Evolutionary conservation across 1,140 invertebrate species (phyloP).

Genomic region (Polypedilum vanderplanki): DNA sequence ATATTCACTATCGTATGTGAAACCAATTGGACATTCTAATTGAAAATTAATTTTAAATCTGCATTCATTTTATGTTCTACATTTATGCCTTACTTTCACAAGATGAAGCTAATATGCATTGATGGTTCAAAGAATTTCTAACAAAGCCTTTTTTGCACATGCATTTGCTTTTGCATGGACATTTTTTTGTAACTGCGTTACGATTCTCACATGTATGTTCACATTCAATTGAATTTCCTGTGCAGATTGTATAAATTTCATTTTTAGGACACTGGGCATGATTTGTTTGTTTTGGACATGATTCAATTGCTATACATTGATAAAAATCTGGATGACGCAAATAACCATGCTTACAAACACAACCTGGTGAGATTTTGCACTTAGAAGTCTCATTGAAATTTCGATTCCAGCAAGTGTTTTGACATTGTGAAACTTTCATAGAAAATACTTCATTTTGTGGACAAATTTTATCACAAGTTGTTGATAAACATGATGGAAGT

Average conservation of each 20-base stretch:
- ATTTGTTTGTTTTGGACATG: neutral
- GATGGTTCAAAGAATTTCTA: neutral
- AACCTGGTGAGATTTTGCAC: neutral
- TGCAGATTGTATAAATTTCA: neutral
- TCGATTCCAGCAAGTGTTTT: neutral
- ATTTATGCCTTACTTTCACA: neutral
- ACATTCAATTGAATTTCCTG: neutral
- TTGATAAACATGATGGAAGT: neutral
- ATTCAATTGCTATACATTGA: neutral
- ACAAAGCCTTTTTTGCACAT: constrained; percentile 1
- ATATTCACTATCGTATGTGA: neutral
- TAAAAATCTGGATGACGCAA: neutral
- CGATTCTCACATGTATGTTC: neutral
- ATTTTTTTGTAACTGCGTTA: neutral
- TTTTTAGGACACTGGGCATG: neutral
- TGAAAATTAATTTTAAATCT: neutral
- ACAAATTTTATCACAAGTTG: neutral
- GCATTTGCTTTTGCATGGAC: neutral
- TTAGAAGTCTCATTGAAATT: neutral
- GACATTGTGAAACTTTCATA: neutral
- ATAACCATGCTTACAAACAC: neutral
- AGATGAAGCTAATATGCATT: neutral
- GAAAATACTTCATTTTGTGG: neutral
- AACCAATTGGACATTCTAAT: neutral
- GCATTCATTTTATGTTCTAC: neutral